Evolutionary conservation across 2,888 invertebrate species (phyloP).

Genomic region (Acanthosepion lycidas): DNA sequence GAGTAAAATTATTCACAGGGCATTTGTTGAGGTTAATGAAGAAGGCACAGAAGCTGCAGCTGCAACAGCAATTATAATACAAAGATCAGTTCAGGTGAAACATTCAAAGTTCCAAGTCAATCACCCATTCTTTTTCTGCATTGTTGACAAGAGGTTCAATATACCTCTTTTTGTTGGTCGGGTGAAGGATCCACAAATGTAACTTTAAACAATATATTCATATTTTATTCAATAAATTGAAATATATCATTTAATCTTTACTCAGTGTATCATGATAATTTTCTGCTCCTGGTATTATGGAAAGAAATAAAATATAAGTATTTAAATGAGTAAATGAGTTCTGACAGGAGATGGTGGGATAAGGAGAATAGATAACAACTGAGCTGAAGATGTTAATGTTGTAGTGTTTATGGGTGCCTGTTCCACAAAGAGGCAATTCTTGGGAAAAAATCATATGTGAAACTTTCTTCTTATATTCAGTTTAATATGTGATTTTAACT

Average conservation of each 20-base stretch:
- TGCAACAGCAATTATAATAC: conserved; percentile 58
- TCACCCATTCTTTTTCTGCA: conserved; percentile 70
- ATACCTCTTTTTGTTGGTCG: conserved; percentile 59
- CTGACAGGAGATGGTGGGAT: no score
- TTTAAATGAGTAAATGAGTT: no score
- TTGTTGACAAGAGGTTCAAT: conserved; percentile 58
- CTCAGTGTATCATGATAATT: no score
- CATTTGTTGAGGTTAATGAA: conserved; percentile 72
- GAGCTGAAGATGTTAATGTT: no score
- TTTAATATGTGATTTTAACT: no score
- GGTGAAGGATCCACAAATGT: not conserved
- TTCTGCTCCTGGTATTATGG: no score
- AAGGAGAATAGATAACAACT: no score
- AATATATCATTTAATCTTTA: not conserved
- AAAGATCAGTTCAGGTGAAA: conserved; percentile 49
- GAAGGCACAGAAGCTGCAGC: conserved; percentile 73
- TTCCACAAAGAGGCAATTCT: no score
- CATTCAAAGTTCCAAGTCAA: conserved; percentile 54
- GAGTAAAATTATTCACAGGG: conserved; percentile 69
- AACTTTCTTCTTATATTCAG: no score
- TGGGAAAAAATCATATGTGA: no score
- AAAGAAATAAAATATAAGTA: no score
- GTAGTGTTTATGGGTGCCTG: no score
- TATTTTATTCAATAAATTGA: not conserved
- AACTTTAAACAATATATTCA: not conserved